Percentiles rank a stretch among this genome's conserved stretches.
phyloP scores from a whole-genome alignment of 2,797 vertebrate species.

The Scarus forsteni region DNA sequence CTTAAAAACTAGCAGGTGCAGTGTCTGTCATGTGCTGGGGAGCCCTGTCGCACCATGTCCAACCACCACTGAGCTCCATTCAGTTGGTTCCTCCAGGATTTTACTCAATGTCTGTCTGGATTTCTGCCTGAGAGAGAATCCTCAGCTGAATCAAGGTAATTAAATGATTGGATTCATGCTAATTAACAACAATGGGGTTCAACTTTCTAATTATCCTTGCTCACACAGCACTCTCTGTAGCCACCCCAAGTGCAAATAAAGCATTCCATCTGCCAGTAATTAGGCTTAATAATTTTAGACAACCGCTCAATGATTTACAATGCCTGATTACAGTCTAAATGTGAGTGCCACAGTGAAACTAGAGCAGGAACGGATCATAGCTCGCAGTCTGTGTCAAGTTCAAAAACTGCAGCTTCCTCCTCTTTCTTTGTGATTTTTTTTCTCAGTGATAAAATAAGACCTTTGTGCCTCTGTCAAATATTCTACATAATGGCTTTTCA shows the following conservation, averaged over 20 bases:
- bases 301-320: constrained; percentile 98
- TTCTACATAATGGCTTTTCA: constrained; percentile 94
- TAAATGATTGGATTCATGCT: constrained; percentile 99
- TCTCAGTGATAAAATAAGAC: constrained; percentile 83
- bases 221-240: constrained; percentile 98
- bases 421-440: constrained; percentile 16
- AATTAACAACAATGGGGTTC: constrained; percentile 99
- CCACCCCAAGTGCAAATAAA: constrained; percentile 99
- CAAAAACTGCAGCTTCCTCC: constrained; percentile 37
- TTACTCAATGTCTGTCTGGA: constrained; percentile 72
- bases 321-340: constrained; percentile 91
- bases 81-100: constrained; percentile 63
- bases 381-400: constrained; percentile 33
- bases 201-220: constrained; percentile 99
- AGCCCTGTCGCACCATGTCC: constrained; percentile 67
- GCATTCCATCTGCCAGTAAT: constrained; percentile 99
- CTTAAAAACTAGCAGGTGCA: constrained; percentile 74
- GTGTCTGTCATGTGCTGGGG: constrained; percentile 46
- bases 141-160: constrained; percentile 98
- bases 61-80: constrained; percentile 64
- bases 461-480: constrained; percentile 90
- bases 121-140: constrained; percentile 79
- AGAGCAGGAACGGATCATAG: constrained; percentile 76
- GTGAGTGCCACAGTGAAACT: constrained; percentile 62
- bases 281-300: constrained; percentile 99